phyloP scores from a whole-genome alignment of 1,140 invertebrate species.

The Macrobrachium nipponense region DNA sequence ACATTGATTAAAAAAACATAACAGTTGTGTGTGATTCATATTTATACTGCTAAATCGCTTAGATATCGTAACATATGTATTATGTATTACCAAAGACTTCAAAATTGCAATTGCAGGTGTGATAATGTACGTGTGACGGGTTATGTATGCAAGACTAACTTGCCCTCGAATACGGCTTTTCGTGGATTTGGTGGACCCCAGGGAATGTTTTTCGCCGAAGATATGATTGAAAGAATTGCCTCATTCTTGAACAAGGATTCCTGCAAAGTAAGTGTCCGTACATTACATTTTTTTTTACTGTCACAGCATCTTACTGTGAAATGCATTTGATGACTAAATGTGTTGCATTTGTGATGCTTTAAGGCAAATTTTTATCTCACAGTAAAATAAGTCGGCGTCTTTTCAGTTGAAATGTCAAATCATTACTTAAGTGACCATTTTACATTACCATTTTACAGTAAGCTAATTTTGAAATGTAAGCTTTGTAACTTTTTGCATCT shows the following conservation, averaged over 20 bases:
- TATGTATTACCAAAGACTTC: background rate
- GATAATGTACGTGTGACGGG: conserved; percentile 69
- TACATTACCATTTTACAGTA: too few relatives aligned
- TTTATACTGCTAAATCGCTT: too few relatives aligned
- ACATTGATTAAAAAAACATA: too few relatives aligned
- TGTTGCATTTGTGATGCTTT: too few relatives aligned
- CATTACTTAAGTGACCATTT: too few relatives aligned
- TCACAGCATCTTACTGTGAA: background rate
- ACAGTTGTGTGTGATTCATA: too few relatives aligned
- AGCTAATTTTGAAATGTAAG: too few relatives aligned
- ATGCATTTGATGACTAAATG: too few relatives aligned
- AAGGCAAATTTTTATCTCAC: too few relatives aligned
- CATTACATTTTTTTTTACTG: background rate
- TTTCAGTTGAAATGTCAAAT: too few relatives aligned
- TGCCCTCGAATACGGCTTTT: conserved; percentile 91
- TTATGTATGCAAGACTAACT: conserved; percentile 84
- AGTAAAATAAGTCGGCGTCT: too few relatives aligned
- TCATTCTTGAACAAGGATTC: conserved; percentile 72
- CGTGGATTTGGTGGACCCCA: conserved; percentile 91
- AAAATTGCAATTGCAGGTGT: background rate
- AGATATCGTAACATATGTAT: background rate
- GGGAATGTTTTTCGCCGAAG: conserved; percentile 87
- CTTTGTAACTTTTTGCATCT: too few relatives aligned
- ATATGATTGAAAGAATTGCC: conserved; percentile 82
- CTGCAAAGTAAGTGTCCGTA: conserved; percentile 22